Percentiles rank a stretch among this genome's conserved stretches.
Evolutionary conservation across 2,113 vertebrate genomes (phyloP).

Genomic region (Raja brachyura): DNA sequence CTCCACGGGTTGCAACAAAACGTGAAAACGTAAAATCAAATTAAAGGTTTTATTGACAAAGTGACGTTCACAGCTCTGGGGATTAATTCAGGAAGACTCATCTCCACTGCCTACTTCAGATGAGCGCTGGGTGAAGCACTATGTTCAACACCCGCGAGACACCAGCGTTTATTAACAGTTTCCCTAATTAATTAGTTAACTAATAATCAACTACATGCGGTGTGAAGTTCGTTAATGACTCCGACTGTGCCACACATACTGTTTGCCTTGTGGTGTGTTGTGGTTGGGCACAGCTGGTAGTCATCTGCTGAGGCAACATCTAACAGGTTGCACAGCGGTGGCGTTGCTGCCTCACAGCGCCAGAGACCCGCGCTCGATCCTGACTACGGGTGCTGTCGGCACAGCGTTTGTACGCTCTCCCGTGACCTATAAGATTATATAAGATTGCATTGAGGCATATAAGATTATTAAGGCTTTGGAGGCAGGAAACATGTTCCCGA

Average conservation of each 20-base stretch:
- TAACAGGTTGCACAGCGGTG: neutral
- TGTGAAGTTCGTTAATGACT: neutral
- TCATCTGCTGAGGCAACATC: neutral
- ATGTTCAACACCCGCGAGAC: neutral
- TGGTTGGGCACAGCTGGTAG: neutral
- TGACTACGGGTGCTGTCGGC: too few relatives aligned
- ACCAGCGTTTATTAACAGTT: neutral
- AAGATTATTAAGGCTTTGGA: too few relatives aligned
- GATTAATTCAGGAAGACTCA: conserved; percentile 34
- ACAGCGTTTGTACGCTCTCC: too few relatives aligned
- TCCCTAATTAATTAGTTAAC: neutral
- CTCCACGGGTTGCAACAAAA: conserved; percentile 17
- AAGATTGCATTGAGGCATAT: too few relatives aligned
- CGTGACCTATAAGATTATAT: too few relatives aligned
- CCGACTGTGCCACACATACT: neutral
- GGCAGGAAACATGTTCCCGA: too few relatives aligned
- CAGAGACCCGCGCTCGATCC: too few relatives aligned
- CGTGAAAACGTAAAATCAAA: conserved; percentile 28
- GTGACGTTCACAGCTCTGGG: conserved; percentile 34
- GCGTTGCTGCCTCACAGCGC: too few relatives aligned
- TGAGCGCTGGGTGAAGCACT: neutral
- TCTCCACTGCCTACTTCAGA: conserved; percentile 16
- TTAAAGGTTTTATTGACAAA: conserved; percentile 33
- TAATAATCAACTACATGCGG: neutral
- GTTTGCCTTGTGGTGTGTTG: neutral